Conservation (phyloP, 2,797 vertebrate genomes). For the Allobates femoralis region DNA sequence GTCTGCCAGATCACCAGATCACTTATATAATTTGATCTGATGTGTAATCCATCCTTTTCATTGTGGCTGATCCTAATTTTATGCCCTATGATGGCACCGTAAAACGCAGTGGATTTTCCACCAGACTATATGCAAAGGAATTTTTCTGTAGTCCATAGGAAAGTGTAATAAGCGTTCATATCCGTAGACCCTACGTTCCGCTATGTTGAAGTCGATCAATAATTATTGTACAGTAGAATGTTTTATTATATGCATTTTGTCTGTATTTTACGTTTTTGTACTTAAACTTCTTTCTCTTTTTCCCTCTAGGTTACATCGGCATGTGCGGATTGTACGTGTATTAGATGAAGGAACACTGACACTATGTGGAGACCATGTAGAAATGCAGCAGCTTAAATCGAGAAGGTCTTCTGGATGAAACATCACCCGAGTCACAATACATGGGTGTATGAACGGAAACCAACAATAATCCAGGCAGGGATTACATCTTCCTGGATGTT, state of each 20-base stretch:
- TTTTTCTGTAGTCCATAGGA: no score
- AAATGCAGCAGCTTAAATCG: constrained; percentile 12
- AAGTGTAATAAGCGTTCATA: no score
- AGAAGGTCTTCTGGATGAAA: background rate
- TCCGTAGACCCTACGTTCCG: background rate
- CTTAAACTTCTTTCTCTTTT: background rate
- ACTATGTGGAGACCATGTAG: background rate
- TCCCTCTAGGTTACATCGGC: background rate
- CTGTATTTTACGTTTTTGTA: background rate
- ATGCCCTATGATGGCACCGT: no score
- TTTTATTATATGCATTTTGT: background rate
- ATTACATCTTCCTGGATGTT: background rate
- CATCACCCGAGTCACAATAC: background rate
- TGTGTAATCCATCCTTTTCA: no score
- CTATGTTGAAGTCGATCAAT: background rate
- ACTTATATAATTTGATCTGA: no score
- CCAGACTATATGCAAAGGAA: no score
- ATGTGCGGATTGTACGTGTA: background rate
- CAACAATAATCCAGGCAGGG: background rate
- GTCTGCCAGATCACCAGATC: no score
- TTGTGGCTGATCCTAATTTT: no score
- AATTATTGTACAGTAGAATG: background rate
- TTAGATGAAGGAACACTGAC: constrained; percentile 29
- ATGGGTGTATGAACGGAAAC: background rate
- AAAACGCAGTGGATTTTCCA: no score